phyloP scores from a whole-genome alignment of 2,888 invertebrate genomes.

The Drosophila heteroneura region DNA sequence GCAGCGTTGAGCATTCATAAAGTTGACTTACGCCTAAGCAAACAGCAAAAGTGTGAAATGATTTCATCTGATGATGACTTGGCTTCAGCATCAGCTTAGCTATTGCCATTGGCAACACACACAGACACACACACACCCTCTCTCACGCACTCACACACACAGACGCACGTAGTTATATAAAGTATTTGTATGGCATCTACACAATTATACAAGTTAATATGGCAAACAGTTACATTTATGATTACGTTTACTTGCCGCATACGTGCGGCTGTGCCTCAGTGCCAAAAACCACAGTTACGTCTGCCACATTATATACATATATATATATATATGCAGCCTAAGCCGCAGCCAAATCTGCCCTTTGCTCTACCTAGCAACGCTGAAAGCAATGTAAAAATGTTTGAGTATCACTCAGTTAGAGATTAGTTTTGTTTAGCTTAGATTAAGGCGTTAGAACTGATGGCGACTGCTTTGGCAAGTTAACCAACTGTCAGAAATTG shows the following conservation, averaged over 20 bases:
- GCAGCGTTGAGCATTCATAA: constrained; percentile 60
- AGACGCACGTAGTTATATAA: not conserved
- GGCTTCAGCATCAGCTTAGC: constrained; percentile 36
- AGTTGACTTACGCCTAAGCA: constrained; percentile 76
- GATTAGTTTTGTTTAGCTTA: not conserved
- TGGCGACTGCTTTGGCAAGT: not conserved
- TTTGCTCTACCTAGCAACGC: too few relatives aligned
- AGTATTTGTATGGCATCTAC: constrained; percentile 10
- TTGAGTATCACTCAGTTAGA: not conserved
- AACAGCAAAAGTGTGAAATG: constrained; percentile 77
- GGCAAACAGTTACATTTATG: constrained; percentile 55
- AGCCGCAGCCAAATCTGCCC: not conserved
- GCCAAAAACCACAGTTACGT: constrained; percentile 5
- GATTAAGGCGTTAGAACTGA: not conserved
- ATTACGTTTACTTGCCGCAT: constrained; percentile 53
- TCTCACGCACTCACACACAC: not conserved
- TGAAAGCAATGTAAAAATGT: not conserved
- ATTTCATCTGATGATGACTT: constrained; percentile 76
- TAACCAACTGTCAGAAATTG: not conserved
- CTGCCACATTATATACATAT: not conserved
- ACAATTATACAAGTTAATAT: constrained; percentile 51
- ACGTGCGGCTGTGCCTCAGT: constrained; percentile 30
- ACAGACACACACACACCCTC: not conserved
- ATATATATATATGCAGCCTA: not conserved
- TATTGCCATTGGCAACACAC: constrained; percentile 16